Evolutionary conservation across 2,888 invertebrate species (phyloP).

Genomic region (Galeopsomyia nigrocyanea): DNA sequence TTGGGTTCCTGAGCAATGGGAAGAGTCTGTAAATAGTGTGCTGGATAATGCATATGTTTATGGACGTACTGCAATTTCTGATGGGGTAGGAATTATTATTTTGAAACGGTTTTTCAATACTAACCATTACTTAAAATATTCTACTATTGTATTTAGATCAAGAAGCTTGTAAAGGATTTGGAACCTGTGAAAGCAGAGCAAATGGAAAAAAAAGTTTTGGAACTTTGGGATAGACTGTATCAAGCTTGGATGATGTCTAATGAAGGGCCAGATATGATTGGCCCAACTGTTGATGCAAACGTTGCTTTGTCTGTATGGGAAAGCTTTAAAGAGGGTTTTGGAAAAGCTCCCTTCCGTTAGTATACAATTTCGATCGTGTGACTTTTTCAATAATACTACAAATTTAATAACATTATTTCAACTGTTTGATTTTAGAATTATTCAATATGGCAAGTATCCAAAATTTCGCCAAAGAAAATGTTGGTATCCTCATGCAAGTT

Average conservation of each 20-base stretch:
- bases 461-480: conserved; percentile 89
- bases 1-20: conserved; percentile 85
- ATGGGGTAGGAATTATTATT: conserved; percentile 74
- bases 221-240: conserved; percentile 94
- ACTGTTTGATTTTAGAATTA: conserved; percentile 70
- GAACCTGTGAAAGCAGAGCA: conserved; percentile 85
- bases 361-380: conserved; percentile 20
- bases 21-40: conserved; percentile 89
- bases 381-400: background rate
- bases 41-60: conserved; percentile 94
- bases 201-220: conserved; percentile 89
- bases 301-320: conserved; percentile 83
- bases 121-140: background rate
- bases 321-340: conserved; percentile 78
- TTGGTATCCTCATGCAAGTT: conserved; percentile 89
- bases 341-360: conserved; percentile 80
- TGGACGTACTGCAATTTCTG: conserved; percentile 91
- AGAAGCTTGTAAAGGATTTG: conserved; percentile 83
- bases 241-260: conserved; percentile 90
- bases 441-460: conserved; percentile 82
- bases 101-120: background rate
- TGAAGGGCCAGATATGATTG: conserved; percentile 71
- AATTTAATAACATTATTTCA: background rate
- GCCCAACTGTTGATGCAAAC: conserved; percentile 81
- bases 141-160: conserved; percentile 71